Base-by-base conservation (phyloP, 2,113 vertebrate genomes). In the Siphamia tubifer region DNA sequence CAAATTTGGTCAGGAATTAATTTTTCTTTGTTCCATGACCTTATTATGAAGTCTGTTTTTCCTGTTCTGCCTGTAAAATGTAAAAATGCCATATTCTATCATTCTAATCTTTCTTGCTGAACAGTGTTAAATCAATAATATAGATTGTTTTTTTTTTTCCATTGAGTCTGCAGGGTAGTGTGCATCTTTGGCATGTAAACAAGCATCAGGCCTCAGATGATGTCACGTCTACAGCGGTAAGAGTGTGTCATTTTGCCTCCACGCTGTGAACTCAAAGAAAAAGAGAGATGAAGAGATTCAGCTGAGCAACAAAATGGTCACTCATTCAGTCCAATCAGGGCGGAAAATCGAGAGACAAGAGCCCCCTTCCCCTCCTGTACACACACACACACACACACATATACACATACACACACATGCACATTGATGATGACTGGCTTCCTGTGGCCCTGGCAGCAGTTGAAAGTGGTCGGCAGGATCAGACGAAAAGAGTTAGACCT, bases 281-380 rank as follows among this genome's bases (percentile, higher is more conserved):
- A 47, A 34, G 27, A 68, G 60, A 17, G 74, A 28, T 16, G 54
- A 35, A 62, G 55, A 74, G 73, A 79, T 79, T 85, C 69, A 68
- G 74, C 82, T 72, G 87, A 58, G 87, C 62, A 78, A 88, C 79
- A 90, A 69, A 90, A 78, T 19, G 40, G 54, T 60, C 57, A 35
- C 85, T 89, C 90, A 89, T 92, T 92, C 87, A 90, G 49, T 90
- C 82, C 90, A 93, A 93, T 92, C 90, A 92, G 91, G 90, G 91
- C 86, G 87, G 92, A 93, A 93, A 93, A 93, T 92, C 73, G 73
- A 66, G 64, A 89, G 86, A 92, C 90, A 92, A 93, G 87, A 73
- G 90, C 83, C 56, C 79, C 62, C 66, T 51, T 38, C 65, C 70
- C 79, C 51, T 15, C 6, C 21, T 17, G 38, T 40, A 21, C 58